Conservation (phyloP, 1,140 invertebrate genomes). For the Micrasema longulum region DNA sequence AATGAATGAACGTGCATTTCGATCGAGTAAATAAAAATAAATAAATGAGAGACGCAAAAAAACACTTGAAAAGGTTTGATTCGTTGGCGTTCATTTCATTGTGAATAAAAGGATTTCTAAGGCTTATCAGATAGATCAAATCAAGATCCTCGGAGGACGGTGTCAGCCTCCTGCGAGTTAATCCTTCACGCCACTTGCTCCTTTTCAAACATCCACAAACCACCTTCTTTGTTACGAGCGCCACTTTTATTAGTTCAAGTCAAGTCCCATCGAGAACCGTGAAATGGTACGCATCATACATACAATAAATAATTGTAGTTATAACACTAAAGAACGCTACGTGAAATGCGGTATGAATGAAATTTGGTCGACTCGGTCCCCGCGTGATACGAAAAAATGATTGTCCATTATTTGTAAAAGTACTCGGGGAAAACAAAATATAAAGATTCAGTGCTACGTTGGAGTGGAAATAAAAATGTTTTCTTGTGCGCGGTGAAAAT, state of each 20-base stretch:
- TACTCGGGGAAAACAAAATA: too few species aligned
- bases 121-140: too few species aligned
- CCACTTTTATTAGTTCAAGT: slow-evolving; percentile 15
- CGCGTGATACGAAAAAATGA: not conserved
- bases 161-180: slow-evolving; percentile 28
- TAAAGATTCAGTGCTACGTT: not conserved
- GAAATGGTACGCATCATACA: slow-evolving; percentile 20
- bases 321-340: too few species aligned
- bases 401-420: not conserved
- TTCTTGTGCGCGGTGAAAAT: too few species aligned
- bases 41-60: not conserved
- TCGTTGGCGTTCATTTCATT: not conserved
- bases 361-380: not conserved
- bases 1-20: not conserved
- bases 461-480: too few species aligned
- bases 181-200: slow-evolving; percentile 34
- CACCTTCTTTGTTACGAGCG: not conserved
- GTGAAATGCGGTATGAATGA: not conserved
- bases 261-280: slow-evolving; percentile 1
- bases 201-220: not conserved
- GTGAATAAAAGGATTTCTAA: not conserved
- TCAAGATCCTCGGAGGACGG: not conserved
- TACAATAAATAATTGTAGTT: not conserved
- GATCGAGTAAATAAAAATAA: not conserved
- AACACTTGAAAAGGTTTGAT: not conserved